Base-by-base conservation (phyloP, 2,888 invertebrate genomes). In the Seira musarum region DNA sequence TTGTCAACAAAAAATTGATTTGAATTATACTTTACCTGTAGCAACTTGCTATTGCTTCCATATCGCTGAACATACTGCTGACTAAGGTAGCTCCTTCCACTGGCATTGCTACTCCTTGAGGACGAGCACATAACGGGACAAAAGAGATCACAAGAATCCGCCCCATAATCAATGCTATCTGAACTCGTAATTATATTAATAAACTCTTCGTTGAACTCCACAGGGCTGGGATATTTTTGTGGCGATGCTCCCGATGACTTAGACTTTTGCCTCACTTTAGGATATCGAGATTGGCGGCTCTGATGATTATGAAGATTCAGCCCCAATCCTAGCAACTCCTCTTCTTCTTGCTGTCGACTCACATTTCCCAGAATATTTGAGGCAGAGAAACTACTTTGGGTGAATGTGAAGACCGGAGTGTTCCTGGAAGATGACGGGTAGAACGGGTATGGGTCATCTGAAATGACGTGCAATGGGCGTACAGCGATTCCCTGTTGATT, bases 211-310 rank as follows among this genome's bases (percentile, higher is more conserved):
- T 73, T 68, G 35, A 82, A 78, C 30, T 75, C 80, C 40, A 22
- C 80, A 22, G 70, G 74, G 53, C 72, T 69, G 1, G 78, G 78
- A 25, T 77, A 77, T 57, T 74, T 79, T 24, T 82, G 82, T 8
- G 82, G 82, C 15, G 80, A 80, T 30, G 82, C 82, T 71, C 82
- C 82, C 10, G 80, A 80, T 5, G 76, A 76, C 60, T 82, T 82
- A 0, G 80, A 80, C 61, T 82, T 82, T 70, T 82, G 82, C 19
- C 82, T 66, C 13, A 75, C 79, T 65, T 82, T 82, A 1, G 80
- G 82, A 60, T 72, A 75, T 0, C 82, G 66, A 3, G 63, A 68
- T 17, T 63, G 71, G 3, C 78, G 65, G 35, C 49, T 49, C 17
- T 61, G 57, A 21, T 70, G 61, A n/a, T n/a, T n/a, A n/a, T n/a